Percentiles rank a stretch among this genome's conserved stretches.
Evolutionary conservation across 2,113 vertebrate genomes (phyloP).

Genomic region (Marmota flaviventris): DNA sequence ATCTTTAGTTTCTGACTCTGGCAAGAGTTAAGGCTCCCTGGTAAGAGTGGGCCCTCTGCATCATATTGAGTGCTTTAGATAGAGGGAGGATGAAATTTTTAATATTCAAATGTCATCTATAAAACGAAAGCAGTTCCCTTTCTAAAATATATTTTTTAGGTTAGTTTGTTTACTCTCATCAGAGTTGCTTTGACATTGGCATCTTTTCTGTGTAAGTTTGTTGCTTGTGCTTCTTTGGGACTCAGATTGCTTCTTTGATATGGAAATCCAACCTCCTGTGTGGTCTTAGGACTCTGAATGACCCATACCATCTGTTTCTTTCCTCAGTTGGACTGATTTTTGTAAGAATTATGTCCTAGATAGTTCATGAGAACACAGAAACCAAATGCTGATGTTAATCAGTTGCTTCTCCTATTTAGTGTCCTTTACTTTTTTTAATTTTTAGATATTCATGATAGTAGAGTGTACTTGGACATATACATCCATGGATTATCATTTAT

Average conservation of each 20-base stretch:
- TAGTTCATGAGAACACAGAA: slow-evolving; percentile 6
- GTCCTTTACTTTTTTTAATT: too few species aligned
- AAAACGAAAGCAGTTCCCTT: slow-evolving; percentile 7
- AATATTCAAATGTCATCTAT: background rate
- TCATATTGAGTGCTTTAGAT: background rate
- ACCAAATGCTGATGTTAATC: background rate
- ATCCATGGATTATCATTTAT: too few species aligned
- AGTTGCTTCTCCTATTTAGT: background rate
- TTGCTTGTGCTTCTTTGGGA: background rate
- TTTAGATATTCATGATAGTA: too few species aligned
- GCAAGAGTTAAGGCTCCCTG: background rate
- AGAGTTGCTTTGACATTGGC: background rate
- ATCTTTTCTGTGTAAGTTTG: background rate
- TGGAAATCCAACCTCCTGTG: background rate
- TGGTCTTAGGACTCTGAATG: background rate
- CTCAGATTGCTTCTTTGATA: background rate
- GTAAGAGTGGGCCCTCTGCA: background rate
- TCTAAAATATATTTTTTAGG: background rate
- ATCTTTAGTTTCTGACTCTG: slow-evolving; percentile 20
- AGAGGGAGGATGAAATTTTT: slow-evolving; percentile 26
- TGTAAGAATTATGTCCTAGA: background rate
- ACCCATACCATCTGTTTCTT: background rate
- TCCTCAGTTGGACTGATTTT: background rate
- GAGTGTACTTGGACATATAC: too few species aligned
- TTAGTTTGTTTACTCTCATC: background rate